Percentiles rank a stretch among this genome's conserved stretches.
Conservation (phyloP, 1,140 invertebrate genomes). For the Drosophila nannoptera region DNA sequence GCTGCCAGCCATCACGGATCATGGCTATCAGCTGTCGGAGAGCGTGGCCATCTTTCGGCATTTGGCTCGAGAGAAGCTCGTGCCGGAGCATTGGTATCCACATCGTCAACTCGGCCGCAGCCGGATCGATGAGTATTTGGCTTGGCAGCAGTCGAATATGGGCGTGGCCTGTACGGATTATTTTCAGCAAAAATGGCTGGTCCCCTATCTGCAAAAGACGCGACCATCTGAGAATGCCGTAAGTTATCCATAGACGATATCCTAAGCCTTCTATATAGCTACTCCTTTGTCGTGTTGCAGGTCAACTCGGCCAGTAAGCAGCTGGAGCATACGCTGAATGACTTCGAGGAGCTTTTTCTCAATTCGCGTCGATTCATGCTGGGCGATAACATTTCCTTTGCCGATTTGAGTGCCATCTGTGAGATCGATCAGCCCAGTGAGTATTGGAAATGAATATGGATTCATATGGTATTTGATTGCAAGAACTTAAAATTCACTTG, state of each 20-base stretch:
- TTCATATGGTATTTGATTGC: too few species aligned
- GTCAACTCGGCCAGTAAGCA: constrained; percentile 79
- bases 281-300: constrained; percentile 20
- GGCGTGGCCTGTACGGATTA: constrained; percentile 84
- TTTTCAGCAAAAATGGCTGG: constrained; percentile 83
- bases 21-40: constrained; percentile 88
- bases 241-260: constrained; percentile 14
- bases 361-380: constrained; percentile 83
- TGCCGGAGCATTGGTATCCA: constrained; percentile 87
- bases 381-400: constrained; percentile 85
- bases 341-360: constrained; percentile 84
- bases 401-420: constrained; percentile 89
- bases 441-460: constrained; percentile 29
- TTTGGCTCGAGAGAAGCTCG: constrained; percentile 80
- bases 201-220: constrained; percentile 80
- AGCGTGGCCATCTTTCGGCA: constrained; percentile 85
- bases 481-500: neutral
- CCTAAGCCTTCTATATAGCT: neutral
- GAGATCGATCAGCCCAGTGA: constrained; percentile 90
- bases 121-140: constrained; percentile 89
- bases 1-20: constrained; percentile 87
- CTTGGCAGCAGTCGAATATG: constrained; percentile 91
- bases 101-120: constrained; percentile 83
- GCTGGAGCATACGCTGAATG: constrained; percentile 82
- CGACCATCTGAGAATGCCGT: constrained; percentile 67